Conservation (phyloP, 2,113 vertebrate species). For the Hypanus sabinus region DNA sequence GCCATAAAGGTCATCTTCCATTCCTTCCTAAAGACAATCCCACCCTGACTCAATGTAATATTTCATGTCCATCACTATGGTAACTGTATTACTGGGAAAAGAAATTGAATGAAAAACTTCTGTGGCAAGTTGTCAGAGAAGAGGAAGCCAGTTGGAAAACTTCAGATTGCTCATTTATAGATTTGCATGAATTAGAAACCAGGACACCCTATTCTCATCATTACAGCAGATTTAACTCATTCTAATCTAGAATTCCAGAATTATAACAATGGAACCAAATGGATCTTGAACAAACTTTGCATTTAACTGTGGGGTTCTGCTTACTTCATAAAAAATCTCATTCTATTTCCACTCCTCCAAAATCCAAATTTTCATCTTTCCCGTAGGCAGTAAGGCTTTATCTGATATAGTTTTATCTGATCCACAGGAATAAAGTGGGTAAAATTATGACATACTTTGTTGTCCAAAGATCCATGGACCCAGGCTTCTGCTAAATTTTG, state of each 20-base stretch:
- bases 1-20: slow-evolving; percentile 63
- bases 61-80: slow-evolving; percentile 53
- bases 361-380: not conserved
- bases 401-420: not conserved
- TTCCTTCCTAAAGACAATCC: slow-evolving; percentile 59
- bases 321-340: not conserved
- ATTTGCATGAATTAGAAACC: not conserved
- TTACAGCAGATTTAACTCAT: not conserved
- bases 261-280: not conserved
- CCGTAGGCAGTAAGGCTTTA: not conserved
- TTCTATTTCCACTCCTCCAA: not conserved
- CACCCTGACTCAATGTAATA: slow-evolving; percentile 44
- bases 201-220: not conserved
- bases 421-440: not conserved
- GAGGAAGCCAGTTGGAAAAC: not conserved
- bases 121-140: not conserved
- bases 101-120: not conserved
- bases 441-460: not conserved
- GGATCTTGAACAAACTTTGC: not conserved
- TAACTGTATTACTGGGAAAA: slow-evolving; percentile 42
- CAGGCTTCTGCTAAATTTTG: not conserved
- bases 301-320: not conserved
- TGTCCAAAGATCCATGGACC: not conserved
- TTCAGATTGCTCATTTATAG: not conserved
- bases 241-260: not conserved